Evolutionary conservation across 2,888 invertebrate genomes (phyloP).

Genomic region (Abscondita cerata): DNA sequence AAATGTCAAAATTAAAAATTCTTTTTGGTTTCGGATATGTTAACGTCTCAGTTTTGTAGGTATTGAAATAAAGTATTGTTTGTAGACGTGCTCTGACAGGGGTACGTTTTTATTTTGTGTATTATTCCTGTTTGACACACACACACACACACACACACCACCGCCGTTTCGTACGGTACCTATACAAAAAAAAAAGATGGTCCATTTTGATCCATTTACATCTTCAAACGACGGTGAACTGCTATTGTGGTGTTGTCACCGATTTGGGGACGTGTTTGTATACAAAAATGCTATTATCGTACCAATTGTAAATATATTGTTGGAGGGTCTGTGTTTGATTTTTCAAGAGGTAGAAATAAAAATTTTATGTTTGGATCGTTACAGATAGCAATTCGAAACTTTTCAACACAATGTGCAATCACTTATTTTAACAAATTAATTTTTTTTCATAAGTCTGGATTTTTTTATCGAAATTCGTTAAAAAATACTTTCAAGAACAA

Average conservation of each 20-base stretch:
- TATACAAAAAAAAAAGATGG: slow-evolving; percentile 13
- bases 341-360: neutral
- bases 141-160: slow-evolving; percentile 25
- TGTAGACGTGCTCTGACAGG: slow-evolving; percentile 47
- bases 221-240: slow-evolving; percentile 23
- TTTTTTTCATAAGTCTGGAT: too few species aligned
- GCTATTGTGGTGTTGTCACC: slow-evolving; percentile 49
- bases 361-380: neutral
- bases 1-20: slow-evolving; percentile 7
- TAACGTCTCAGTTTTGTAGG: slow-evolving; percentile 16
- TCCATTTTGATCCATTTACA: slow-evolving; percentile 18
- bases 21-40: slow-evolving; percentile 14
- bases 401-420: too few species aligned
- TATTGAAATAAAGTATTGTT: slow-evolving; percentile 39
- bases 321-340: slow-evolving; percentile 12
- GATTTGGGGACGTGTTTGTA: slow-evolving; percentile 53
- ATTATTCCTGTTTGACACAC: slow-evolving; percentile 36
- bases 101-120: slow-evolving; percentile 43
- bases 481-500: too few species aligned
- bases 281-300: slow-evolving; percentile 55
- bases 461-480: too few species aligned
- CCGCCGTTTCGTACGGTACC: slow-evolving; percentile 10
- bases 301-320: slow-evolving; percentile 43
- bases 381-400: too few species aligned
- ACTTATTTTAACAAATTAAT: too few species aligned